Percentiles rank a stretch among this genome's conserved stretches.
Evolutionary conservation across 2,113 vertebrate genomes (phyloP).

Genomic region (Pterocles burchelli): DNA sequence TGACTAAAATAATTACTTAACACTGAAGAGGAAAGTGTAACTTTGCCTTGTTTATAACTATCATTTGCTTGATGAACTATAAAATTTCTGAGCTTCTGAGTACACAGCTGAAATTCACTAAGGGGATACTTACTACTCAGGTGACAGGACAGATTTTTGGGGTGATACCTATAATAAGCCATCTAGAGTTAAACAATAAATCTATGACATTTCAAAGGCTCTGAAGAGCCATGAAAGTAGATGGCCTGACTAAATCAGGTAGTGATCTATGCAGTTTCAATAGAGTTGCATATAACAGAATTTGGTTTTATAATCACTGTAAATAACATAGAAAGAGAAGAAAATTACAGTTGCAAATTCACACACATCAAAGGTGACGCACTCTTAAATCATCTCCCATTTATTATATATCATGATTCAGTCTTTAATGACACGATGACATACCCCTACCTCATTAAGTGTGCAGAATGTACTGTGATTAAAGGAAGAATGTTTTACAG

Average conservation of each 20-base stretch:
- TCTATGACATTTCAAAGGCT: background rate
- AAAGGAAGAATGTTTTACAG: constrained; percentile 47
- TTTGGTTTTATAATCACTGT: constrained; percentile 16
- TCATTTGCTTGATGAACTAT: background rate
- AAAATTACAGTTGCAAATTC: constrained; percentile 42
- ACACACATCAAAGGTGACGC: constrained; percentile 19
- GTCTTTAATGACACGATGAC: constrained; percentile 41
- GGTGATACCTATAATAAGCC: background rate
- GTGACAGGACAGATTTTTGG: background rate
- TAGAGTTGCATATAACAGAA: background rate
- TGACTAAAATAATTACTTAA: background rate
- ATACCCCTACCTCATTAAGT: constrained; percentile 48
- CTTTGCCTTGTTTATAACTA: background rate
- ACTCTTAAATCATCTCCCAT: constrained; percentile 9
- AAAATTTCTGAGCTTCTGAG: background rate
- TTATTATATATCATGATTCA: constrained; percentile 24
- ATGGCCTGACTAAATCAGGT: background rate
- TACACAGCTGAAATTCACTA: background rate
- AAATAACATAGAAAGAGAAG: constrained; percentile 26
- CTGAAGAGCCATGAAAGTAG: background rate
- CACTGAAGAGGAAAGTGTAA: background rate
- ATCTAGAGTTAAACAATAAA: background rate
- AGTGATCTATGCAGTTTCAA: background rate
- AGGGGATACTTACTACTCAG: background rate
- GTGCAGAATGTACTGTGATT: constrained; percentile 48